Evolutionary conservation across 2,113 vertebrate genomes (phyloP).

Genomic region (Phalacrocorax aristotelis): DNA sequence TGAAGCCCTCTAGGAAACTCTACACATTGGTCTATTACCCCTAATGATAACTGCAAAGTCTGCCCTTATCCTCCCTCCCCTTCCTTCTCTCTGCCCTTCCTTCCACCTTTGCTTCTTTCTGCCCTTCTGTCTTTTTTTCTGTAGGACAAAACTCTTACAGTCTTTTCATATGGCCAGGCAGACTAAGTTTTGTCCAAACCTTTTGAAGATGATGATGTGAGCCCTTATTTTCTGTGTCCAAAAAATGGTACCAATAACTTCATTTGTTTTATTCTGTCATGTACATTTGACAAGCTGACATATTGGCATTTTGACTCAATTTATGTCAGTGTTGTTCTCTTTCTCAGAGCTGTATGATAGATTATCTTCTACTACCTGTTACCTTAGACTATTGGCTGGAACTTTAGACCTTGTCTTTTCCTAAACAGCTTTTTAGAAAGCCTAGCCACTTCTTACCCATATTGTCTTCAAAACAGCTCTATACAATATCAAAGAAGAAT

Average conservation of each 20-base stretch:
- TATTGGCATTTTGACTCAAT: neutral
- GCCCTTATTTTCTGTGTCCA: neutral
- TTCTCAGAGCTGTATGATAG: neutral
- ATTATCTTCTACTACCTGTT: neutral
- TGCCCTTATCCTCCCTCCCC: neutral
- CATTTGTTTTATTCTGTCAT: neutral
- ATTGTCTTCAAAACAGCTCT: neutral
- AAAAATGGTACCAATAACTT: neutral
- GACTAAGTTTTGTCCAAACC: neutral
- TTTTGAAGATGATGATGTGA: neutral
- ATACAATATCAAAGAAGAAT: neutral
- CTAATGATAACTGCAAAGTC: neutral
- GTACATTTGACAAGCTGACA: neutral
- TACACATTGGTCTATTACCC: neutral
- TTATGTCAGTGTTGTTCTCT: neutral
- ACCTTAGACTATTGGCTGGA: neutral
- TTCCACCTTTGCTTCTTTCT: neutral
- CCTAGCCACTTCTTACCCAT: neutral
- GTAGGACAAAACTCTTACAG: neutral
- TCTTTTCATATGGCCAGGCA: neutral
- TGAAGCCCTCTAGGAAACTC: neutral
- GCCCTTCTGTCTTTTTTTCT: neutral
- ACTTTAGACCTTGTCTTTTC: neutral
- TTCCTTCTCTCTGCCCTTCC: neutral
- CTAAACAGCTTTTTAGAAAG: neutral